These are phyloP conservation scores for Amyelois transitella DNA, from an alignment of 1,140 invertebrate genomes.

Conservation along the genomic window DNA sequence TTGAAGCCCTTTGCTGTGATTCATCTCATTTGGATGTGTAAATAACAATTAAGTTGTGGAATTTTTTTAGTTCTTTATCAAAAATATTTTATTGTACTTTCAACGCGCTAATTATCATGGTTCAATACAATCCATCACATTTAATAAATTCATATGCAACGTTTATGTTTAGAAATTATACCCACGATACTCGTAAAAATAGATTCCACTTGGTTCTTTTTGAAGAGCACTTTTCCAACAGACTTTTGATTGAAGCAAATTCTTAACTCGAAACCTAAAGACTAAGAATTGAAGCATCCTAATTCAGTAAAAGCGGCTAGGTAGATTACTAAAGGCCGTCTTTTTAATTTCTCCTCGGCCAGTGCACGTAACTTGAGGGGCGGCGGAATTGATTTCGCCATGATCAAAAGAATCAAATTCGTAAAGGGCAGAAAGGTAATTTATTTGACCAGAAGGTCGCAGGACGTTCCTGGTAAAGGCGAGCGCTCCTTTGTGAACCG, in stretches of 20 bases:
- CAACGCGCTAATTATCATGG: no score
- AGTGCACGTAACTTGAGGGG: conserved; percentile 6
- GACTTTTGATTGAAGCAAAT: background rate
- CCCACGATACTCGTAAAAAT: no score
- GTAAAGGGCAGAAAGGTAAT: conserved; percentile 57
- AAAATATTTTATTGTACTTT: no score
- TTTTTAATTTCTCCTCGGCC: background rate
- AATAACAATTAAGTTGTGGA: background rate
- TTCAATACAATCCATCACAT: no score
- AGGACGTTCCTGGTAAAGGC: conserved; percentile 21
- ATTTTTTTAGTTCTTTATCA: no score
- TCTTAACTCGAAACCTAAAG: background rate
- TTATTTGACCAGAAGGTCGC: conserved; percentile 53
- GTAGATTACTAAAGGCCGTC: background rate
- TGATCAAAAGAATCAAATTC: conserved; percentile 64
- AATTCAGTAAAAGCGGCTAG: background rate
- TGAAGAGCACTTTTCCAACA: background rate
- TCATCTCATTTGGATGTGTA: background rate
- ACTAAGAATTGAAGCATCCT: background rate
- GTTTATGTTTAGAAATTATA: no score
- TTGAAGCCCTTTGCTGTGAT: background rate
- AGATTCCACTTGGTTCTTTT: no score
- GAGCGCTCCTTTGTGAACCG: background rate
- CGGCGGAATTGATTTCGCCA: conserved; percentile 51
- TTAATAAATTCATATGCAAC: no score